A percentile compares a stretch with the other conserved stretches of the same genome.
Evolutionary conservation across 2,113 vertebrate species (phyloP).

Genomic region (Syngnathus floridae): DNA sequence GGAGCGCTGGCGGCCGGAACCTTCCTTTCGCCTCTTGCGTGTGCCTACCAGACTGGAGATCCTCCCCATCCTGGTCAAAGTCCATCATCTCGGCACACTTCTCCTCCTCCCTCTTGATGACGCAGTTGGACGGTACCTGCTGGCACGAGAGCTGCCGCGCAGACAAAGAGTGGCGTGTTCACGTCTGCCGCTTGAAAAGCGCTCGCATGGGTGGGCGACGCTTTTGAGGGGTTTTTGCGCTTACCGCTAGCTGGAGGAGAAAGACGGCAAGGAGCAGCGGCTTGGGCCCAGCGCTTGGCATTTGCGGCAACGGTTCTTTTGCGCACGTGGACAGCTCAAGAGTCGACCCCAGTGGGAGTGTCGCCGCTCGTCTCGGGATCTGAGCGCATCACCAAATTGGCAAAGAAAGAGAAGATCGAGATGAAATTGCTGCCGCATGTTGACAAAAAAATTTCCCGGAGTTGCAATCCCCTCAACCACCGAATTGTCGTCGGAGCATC

Average conservation of each 20-base stretch:
- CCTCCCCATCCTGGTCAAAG: constrained; percentile 23
- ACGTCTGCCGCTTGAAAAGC: too few species aligned
- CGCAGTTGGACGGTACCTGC: constrained; percentile 52
- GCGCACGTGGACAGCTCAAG: background rate
- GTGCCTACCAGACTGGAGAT: constrained; percentile 39
- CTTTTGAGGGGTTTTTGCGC: background rate
- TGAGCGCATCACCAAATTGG: constrained; percentile 21
- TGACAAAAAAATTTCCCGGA: background rate
- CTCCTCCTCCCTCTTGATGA: constrained; percentile 63
- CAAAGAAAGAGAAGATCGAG: background rate
- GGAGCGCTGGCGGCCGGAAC: too few species aligned
- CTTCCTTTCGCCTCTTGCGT: too few species aligned
- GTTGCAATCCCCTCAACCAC: background rate
- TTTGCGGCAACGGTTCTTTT: constrained; percentile 20
- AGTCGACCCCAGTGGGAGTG: background rate
- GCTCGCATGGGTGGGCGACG: too few species aligned
- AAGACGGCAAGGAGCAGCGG: constrained; percentile 23
- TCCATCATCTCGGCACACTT: constrained; percentile 60
- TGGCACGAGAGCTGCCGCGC: constrained; percentile 43
- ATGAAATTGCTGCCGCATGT: background rate
- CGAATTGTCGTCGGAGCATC: too few species aligned
- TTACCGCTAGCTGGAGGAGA: constrained; percentile 39
- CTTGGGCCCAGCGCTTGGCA: constrained; percentile 25
- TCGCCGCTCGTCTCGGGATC: constrained; percentile 46
- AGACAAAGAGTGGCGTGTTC: background rate